phyloP scores from a whole-genome alignment of 2,113 vertebrate species.

The Leucosticte australis region DNA sequence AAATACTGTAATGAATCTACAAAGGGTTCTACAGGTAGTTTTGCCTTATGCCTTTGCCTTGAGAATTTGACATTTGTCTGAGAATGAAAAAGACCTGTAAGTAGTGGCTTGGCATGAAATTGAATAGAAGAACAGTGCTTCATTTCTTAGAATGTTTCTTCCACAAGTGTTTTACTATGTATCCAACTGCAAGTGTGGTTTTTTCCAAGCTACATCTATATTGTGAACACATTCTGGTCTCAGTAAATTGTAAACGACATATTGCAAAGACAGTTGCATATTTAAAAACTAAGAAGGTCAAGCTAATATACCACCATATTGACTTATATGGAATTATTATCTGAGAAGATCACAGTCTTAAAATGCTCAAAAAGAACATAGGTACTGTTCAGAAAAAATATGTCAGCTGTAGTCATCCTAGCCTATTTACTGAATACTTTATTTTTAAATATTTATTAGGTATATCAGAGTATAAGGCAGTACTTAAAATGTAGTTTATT shows the following conservation, averaged over 20 bases:
- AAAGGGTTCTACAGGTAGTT: neutral
- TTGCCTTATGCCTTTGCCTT: neutral
- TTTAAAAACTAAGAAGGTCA: rapidly evolving
- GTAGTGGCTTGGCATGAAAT: neutral
- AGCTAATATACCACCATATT: neutral
- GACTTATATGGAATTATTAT: neutral
- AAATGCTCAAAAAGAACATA: neutral
- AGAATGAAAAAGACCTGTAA: neutral
- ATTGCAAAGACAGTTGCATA: neutral
- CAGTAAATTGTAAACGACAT: neutral
- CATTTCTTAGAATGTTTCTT: neutral
- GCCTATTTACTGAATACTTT: neutral
- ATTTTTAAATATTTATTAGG: neutral
- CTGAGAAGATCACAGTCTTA: neutral
- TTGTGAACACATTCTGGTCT: neutral
- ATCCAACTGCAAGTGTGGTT: neutral
- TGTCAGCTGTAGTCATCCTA: neutral
- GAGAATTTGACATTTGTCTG: neutral
- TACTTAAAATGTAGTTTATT: neutral
- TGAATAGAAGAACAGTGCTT: neutral
- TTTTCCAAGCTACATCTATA: neutral
- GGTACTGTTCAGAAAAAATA: neutral
- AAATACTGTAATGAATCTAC: neutral
- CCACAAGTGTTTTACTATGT: neutral
- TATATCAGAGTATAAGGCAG: neutral